Conservation (phyloP, 2,797 vertebrate species). For the Poeciliopsis infans region DNA sequence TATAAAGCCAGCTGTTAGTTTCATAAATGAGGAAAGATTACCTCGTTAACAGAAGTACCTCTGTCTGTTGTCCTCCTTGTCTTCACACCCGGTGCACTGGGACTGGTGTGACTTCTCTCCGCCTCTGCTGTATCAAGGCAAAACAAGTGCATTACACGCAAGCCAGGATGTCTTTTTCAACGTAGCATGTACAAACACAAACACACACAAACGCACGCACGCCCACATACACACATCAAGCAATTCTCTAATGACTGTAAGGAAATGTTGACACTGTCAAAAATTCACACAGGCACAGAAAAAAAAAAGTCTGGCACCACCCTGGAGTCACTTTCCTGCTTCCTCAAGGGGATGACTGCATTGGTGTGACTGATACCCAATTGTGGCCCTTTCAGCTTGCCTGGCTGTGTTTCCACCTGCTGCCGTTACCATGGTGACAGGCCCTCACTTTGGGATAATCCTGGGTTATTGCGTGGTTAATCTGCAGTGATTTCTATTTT, state of each 20-base stretch:
- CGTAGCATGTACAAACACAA: conserved; percentile 19
- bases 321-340: conserved; percentile 38
- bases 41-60: conserved; percentile 54
- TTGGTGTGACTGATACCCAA: conserved; percentile 50
- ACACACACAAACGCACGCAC: conserved; percentile 12
- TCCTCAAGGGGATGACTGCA: conserved; percentile 40
- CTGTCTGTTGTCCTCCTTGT: conserved; percentile 47
- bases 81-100: conserved; percentile 32
- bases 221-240: not conserved
- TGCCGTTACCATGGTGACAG: conserved; percentile 68
- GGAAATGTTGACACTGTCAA: conserved; percentile 75
- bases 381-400: conserved; percentile 28
- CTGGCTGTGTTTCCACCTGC: conserved; percentile 64
- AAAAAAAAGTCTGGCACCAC: conserved; percentile 25
- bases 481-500: conserved; percentile 33
- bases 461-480: conserved; percentile 36
- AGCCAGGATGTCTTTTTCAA: conserved; percentile 6
- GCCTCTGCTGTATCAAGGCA: conserved; percentile 58
- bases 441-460: conserved; percentile 60
- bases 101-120: conserved; percentile 47
- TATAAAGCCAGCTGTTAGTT: not conserved
- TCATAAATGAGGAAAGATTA: conserved; percentile 37
- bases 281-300: conserved; percentile 51
- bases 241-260: conserved; percentile 16
- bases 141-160: conserved; percentile 59